Evolutionary conservation across 2,888 invertebrate species (phyloP), one percentile per base, ranked within the genome.

Genomic region (Mellilla xanthometata): DNA sequence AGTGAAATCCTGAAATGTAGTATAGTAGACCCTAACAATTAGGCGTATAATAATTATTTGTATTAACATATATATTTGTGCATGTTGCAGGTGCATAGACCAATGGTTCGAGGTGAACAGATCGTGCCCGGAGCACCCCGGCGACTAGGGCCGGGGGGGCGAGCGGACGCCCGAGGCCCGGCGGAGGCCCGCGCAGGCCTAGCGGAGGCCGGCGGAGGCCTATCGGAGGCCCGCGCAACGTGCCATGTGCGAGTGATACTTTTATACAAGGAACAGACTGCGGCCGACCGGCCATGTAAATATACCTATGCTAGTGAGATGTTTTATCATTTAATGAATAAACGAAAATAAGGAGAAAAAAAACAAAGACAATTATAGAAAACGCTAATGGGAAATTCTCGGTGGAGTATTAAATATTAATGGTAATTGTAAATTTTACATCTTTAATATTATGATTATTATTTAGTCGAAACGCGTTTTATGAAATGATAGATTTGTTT

Each of bases 21-120:
- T n/a, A n/a, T n/a, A n/a, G n/a, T n/a, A n/a, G n/a, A n/a, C n/a
- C n/a, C n/a, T 19, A 19, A 19, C 3, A 19, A 5, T 1, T 6
- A 19, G 15, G 3, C 15, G 2, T 5, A 19, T 6, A 12, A 24
- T 8, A 24, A n/a, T 12, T 11, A 10, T 4, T 1, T 39, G 5
- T 38, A 54, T 50, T 59, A 54, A 56, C 19, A 7, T 26, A 11
- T 12, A 4, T 10, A 53, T 58, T 33, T 9, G 68, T 28, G 2
- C 7, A 11, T 29, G 52, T 93, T 94, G 34, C 92, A 99, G 98
- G 86, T 99, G 99, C 92, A 99, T 99, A 91, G 99, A 99, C 92
- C 95, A 96, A 91, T 99, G 99, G 99, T 99, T 99, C 91, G 97
- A 98, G 90, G 96, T 98, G 82, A 99, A 99, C 92, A 95, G 99